Evolutionary conservation across 2,888 invertebrate species (phyloP).

Genomic region (Drosophila mimica): DNA sequence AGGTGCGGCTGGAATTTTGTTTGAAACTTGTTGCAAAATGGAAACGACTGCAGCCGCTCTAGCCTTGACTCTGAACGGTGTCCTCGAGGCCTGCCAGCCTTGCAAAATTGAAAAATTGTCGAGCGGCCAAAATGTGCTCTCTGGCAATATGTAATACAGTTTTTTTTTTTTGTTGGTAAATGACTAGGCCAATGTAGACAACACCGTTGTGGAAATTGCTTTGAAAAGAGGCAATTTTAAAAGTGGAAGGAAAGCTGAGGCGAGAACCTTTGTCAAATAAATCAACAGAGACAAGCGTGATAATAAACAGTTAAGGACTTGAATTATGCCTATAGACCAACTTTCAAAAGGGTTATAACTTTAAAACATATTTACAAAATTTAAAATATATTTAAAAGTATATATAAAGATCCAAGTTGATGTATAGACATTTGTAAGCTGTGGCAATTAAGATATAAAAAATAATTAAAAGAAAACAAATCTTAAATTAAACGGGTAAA

Average conservation of each 20-base stretch:
- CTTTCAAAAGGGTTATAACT: background rate
- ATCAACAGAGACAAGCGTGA: background rate
- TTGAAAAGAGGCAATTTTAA: background rate
- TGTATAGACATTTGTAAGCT: background rate
- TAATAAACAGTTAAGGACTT: background rate
- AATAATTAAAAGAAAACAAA: background rate
- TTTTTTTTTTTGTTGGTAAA: background rate
- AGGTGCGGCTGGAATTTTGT: conserved; percentile 41
- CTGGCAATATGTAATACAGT: conserved; percentile 4
- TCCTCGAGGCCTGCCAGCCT: conserved; percentile 60
- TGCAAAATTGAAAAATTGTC: conserved; percentile 69
- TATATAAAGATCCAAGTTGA: background rate
- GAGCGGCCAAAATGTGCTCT: conserved; percentile 28
- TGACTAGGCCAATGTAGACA: conserved; percentile 10
- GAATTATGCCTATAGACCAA: background rate
- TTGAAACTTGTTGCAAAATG: conserved; percentile 70
- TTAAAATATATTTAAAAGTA: background rate
- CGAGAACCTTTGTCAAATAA: background rate
- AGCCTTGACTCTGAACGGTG: conserved; percentile 69
- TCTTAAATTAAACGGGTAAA: background rate
- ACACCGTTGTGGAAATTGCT: conserved; percentile 18
- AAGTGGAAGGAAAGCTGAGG: background rate
- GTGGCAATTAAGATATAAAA: background rate
- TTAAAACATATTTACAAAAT: background rate
- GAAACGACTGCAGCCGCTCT: conserved; percentile 40